These are phyloP conservation scores for Sander vitreus DNA, from an alignment of 2,113 vertebrate genomes.

Conservation along the genomic window DNA sequence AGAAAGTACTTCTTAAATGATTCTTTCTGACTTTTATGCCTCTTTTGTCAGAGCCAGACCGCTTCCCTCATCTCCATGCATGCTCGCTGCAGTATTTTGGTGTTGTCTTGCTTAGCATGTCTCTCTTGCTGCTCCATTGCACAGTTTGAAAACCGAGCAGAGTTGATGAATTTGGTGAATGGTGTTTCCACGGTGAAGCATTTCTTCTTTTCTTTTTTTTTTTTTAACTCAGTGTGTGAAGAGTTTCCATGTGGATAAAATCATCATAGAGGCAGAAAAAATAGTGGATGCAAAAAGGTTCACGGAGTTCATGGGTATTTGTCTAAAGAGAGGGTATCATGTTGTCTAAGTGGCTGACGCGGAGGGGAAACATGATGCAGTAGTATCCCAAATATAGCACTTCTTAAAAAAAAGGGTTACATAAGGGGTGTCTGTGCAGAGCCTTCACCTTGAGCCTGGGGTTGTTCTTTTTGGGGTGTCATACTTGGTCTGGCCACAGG, in stretches of 20 bases:
- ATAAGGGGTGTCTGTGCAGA: conserved; percentile 79
- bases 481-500: conserved; percentile 70
- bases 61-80: conserved; percentile 29
- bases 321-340: conserved; percentile 45
- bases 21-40: conserved; percentile 30
- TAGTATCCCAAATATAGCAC: conserved; percentile 75
- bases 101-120: conserved; percentile 18
- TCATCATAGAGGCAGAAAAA: conserved; percentile 16
- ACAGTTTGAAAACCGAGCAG: conserved; percentile 26
- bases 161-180: conserved; percentile 21
- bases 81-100: conserved; percentile 38
- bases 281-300: conserved; percentile 16
- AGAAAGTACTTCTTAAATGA: conserved; percentile 39
- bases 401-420: conserved; percentile 68
- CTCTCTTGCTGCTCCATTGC: conserved; percentile 36
- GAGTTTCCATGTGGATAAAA: conserved; percentile 27
- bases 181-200: conserved; percentile 12
- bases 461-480: conserved; percentile 47
- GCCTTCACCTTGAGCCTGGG: conserved; percentile 81
- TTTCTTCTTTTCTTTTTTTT: neutral
- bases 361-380: conserved; percentile 72
- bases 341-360: conserved; percentile 57
- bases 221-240: neutral
- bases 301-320: conserved; percentile 43
- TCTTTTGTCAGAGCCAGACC: conserved; percentile 35